Base-by-base conservation (phyloP, 2,797 vertebrate species). In the Phylloscopus collybita region DNA sequence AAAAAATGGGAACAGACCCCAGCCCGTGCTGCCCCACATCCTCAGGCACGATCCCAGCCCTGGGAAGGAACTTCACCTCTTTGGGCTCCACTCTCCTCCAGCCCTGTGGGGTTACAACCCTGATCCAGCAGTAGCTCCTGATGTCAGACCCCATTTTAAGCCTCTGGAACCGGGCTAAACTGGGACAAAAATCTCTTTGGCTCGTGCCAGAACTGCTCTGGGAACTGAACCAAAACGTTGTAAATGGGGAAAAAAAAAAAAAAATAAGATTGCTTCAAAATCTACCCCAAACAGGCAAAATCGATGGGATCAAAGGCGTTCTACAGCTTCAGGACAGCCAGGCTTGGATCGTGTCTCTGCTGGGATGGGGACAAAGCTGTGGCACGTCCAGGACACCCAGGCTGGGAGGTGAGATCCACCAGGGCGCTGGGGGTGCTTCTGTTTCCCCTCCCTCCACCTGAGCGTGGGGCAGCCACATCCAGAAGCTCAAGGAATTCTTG, bases 371-470 rank as follows among this genome's bases (percentile, higher is more conserved):
- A 44, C 61, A 4, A 50, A 44, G 61, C 44, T 13, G 27, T 14
- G 45, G 22, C 29, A 1, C 1, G 0, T 6, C 75, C 86, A 59
- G 47, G 27, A 36, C 2, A 1, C 1, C 40, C 29, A 1, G 26
- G 3, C 14, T 5, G 6, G 30, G 36, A 16, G n/a, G 16, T 21
- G 40, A 78, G 6, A 59, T 17, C 17, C 3, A 8, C 0, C 44
- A 3, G 21, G 26, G 40, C 1, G 11, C 0, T 0, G 0, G 3
- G 30, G 7, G 2, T 0, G 12, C 19, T 6, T 61, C 27, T 2
- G 0, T 26, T 69, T 50, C n/a, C 18, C 40, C 25, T 65, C 26
- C 70, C 1, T 27, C 29, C 51, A 2, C 59, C 51, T 5, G 34
- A 5, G 8, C 1, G 8, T 0, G 47, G 9, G 2, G 51, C 30